These are phyloP conservation scores for Orthonychiurus folsomi DNA, from an alignment of 2,888 invertebrate species.

Conservation along the genomic window DNA sequence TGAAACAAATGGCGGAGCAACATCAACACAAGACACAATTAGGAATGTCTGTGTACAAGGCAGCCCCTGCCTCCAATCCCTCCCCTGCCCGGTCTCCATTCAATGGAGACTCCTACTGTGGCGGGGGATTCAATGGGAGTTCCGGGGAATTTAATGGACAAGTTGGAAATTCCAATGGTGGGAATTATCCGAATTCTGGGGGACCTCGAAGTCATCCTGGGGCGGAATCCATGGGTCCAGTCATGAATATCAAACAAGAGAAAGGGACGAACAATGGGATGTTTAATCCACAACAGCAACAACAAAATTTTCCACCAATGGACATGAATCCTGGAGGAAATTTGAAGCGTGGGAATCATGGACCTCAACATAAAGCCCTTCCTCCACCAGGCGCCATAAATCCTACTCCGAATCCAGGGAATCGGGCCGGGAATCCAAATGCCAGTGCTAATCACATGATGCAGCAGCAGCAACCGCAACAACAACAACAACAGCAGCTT, in stretches of 20 bases:
- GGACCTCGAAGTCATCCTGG: background rate
- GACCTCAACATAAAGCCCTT: conserved; percentile 47
- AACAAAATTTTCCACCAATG: conserved; percentile 3
- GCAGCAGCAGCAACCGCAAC: conserved; percentile 43
- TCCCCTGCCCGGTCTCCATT: conserved; percentile 28
- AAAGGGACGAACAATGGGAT: background rate
- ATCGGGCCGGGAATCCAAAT: conserved; percentile 24
- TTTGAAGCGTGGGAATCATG: conserved; percentile 7
- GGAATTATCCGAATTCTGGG: background rate
- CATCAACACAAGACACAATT: conserved; percentile 68
- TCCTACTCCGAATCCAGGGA: conserved; percentile 40
- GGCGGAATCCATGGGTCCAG: background rate
- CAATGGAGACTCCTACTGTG: conserved; percentile 14
- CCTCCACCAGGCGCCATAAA: conserved; percentile 43
- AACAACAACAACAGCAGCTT: conserved; percentile 42
- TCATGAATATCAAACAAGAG: conserved; percentile 10
- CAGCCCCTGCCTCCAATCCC: conserved; percentile 15
- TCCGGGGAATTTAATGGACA: conserved; percentile 9
- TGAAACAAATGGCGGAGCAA: conserved; percentile 95
- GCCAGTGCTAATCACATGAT: conserved; percentile 39
- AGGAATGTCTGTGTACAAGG: conserved; percentile 17
- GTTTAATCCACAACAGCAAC: background rate
- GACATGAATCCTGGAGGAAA: background rate
- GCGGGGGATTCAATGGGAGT: conserved; percentile 4
- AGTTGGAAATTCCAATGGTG: background rate